These are phyloP conservation scores for Myotis yumanensis DNA, from an alignment of 2,113 vertebrate species.

Conservation along the genomic window DNA sequence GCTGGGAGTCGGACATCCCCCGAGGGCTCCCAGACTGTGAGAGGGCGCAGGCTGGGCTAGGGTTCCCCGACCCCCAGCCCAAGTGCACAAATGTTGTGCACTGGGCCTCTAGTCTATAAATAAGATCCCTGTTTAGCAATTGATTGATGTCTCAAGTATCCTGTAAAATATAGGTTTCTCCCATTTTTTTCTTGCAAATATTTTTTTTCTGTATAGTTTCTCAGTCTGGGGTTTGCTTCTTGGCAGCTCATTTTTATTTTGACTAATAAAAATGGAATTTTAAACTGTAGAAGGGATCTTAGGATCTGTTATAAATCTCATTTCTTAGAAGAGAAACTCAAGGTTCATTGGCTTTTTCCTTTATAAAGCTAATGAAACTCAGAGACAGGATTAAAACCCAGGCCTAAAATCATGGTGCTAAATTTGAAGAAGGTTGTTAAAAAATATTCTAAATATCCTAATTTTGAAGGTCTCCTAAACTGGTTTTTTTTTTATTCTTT, in stretches of 20 bases:
- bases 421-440: background rate
- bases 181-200: background rate
- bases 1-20: too few species aligned
- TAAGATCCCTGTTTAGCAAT: background rate
- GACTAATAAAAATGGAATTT: background rate
- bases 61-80: too few species aligned
- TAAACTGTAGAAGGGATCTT: background rate
- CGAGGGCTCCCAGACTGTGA: too few species aligned
- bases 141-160: background rate
- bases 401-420: background rate
- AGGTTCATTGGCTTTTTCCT: background rate
- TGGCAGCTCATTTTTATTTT: background rate
- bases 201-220: background rate
- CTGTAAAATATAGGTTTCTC: background rate
- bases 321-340: background rate
- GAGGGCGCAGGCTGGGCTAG: too few species aligned
- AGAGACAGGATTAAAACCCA: background rate
- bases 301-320: background rate
- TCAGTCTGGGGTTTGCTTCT: background rate
- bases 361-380: background rate
- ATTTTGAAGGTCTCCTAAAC: background rate
- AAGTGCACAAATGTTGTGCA: too few species aligned
- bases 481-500: background rate
- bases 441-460: background rate
- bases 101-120: too few species aligned